Evolutionary conservation across 2,888 invertebrate genomes (phyloP).

Genomic region (Hirtodrosophila duncani): DNA sequence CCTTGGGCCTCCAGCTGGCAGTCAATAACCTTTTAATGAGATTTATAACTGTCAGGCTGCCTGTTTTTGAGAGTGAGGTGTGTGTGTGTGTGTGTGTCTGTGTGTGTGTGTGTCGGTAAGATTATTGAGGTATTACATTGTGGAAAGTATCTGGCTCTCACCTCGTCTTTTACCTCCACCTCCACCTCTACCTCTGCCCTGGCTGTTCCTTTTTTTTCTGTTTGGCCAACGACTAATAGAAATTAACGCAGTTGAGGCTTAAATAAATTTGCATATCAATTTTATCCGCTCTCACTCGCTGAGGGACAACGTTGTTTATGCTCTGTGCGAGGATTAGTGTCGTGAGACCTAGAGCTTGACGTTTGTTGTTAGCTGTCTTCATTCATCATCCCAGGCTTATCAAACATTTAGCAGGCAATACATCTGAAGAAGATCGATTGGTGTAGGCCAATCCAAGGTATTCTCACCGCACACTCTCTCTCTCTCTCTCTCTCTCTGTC

Average conservation of each 20-base stretch:
- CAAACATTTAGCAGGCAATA: slow-evolving; percentile 34
- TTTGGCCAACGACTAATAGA: slow-evolving; percentile 61
- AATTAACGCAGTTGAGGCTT: slow-evolving; percentile 63
- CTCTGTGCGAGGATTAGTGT: slow-evolving; percentile 53
- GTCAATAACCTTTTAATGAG: slow-evolving; percentile 73
- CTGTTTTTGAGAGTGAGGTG: slow-evolving; percentile 28
- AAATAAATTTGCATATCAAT: slow-evolving; percentile 66
- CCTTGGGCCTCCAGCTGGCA: slow-evolving; percentile 37
- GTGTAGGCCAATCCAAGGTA: not conserved
- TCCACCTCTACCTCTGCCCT: too few relatives aligned
- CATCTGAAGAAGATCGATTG: slow-evolving; percentile 33
- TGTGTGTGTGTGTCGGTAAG: slow-evolving; percentile 51
- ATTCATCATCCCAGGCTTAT: slow-evolving; percentile 53
- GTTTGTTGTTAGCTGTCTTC: slow-evolving; percentile 29
- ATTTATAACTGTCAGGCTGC: slow-evolving; percentile 62
- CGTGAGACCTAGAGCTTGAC: slow-evolving; percentile 33
- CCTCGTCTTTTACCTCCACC: not conserved
- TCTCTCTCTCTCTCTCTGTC: not conserved
- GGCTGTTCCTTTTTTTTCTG: slow-evolving; percentile 17
- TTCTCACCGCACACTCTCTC: not conserved
- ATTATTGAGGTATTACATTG: slow-evolving; percentile 67
- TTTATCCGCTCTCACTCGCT: slow-evolving; percentile 9
- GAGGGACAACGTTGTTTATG: slow-evolving; percentile 31
- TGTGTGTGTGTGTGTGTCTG: slow-evolving; percentile 12
- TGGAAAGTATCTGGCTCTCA: slow-evolving; percentile 41